Percentiles rank a stretch among this genome's conserved stretches.
These are phyloP conservation scores for Tapera naevia DNA, from an alignment of 2,797 vertebrate genomes.

Conservation along the genomic window DNA sequence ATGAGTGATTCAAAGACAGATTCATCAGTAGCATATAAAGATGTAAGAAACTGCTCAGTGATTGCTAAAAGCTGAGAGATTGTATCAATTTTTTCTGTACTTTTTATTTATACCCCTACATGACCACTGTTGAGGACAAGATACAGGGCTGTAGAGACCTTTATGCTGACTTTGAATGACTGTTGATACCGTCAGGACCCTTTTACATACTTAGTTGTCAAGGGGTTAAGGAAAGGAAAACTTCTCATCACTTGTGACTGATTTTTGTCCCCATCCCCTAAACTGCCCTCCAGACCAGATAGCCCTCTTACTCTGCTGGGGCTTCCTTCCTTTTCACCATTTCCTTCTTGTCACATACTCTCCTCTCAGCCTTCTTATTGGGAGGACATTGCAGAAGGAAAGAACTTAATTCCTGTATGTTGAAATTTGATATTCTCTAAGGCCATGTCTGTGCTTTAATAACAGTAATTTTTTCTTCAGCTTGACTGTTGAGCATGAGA, in stretches of 20 bases:
- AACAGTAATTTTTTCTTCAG: background rate
- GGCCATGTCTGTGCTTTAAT: background rate
- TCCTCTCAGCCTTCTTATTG: background rate
- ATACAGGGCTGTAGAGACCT: background rate
- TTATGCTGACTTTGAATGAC: background rate
- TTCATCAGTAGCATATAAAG: background rate
- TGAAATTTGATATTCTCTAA: background rate
- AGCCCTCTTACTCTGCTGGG: background rate
- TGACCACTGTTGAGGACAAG: rapidly evolving
- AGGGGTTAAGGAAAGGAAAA: background rate
- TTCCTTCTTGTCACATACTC: background rate
- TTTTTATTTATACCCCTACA: background rate
- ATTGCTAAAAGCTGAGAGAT: background rate
- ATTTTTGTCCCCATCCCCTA: background rate
- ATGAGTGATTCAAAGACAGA: background rate
- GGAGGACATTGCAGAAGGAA: background rate
- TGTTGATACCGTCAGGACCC: background rate
- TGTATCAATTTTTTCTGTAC: background rate
- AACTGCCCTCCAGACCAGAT: background rate
- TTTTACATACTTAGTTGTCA: background rate
- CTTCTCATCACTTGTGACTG: background rate
- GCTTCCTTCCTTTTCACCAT: background rate
- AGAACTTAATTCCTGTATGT: background rate
- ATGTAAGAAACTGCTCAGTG: background rate
- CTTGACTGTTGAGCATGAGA: background rate